These are phyloP conservation scores for Montipora cactus DNA, from an alignment of 64 coral and sea anemone species.

Conservation along the genomic window DNA sequence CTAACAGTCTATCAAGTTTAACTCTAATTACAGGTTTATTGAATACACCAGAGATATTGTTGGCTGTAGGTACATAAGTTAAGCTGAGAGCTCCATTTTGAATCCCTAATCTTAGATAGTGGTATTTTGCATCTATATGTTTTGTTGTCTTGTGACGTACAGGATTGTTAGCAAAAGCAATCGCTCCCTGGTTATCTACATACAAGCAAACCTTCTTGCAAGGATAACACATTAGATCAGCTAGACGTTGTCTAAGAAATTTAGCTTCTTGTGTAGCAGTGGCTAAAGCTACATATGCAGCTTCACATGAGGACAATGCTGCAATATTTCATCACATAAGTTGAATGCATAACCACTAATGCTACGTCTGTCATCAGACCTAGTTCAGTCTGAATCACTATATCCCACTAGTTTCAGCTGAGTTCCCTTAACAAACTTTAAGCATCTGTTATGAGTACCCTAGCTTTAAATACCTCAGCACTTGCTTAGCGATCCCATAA, in stretches of 20 bases:
- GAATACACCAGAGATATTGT: background rate
- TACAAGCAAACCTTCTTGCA: background rate
- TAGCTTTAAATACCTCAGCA: constrained; percentile 42
- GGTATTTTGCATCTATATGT: constrained; percentile 32
- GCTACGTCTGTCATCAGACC: constrained; percentile 34
- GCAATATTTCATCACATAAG: constrained; percentile 35
- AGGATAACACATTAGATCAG: background rate
- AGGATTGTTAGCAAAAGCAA: constrained; percentile 36
- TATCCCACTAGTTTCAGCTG: constrained; percentile 20
- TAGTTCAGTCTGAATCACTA: constrained; percentile 46
- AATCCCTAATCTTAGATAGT: constrained; percentile 27
- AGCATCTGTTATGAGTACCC: constrained; percentile 42
- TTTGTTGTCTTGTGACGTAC: constrained; percentile 24
- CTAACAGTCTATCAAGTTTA: constrained; percentile 1
- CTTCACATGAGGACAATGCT: constrained; percentile 67
- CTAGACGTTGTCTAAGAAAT: constrained; percentile 42
- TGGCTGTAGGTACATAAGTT: too few species aligned
- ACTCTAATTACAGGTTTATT: constrained; percentile 17
- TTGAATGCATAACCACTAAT: constrained; percentile 59
- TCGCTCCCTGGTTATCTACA: constrained; percentile 61
- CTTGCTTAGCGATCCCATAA: constrained; percentile 44
- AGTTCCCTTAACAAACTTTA: constrained; percentile 43
- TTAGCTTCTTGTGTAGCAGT: constrained; percentile 18
- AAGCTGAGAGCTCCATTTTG: constrained; percentile 24
- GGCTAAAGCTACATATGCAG: constrained; percentile 29